Percentiles rank a stretch among this genome's conserved stretches.
These are phyloP conservation scores for Heliconius melpomene DNA, from an alignment of 1,140 invertebrate species.

Conservation along the genomic window DNA sequence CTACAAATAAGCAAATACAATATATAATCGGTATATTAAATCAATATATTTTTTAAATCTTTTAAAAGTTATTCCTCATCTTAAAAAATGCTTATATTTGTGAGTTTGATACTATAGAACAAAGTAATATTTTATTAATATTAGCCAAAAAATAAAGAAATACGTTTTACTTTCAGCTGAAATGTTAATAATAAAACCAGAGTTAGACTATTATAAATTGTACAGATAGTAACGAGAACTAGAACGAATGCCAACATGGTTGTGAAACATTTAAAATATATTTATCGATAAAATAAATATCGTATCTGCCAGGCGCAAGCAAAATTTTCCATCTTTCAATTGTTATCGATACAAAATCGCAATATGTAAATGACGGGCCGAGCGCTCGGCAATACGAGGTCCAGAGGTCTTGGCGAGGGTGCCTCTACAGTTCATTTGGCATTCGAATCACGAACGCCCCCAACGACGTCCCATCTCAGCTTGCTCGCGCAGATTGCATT, in stretches of 20 bases:
- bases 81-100: not conserved
- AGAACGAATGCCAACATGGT: constrained; percentile 10
- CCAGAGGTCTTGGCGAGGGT: constrained; percentile 53
- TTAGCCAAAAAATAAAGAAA: not conserved
- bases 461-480: constrained; percentile 77
- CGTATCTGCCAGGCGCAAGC: constrained; percentile 23
- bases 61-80: no score
- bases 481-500: constrained; percentile 75
- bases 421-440: constrained; percentile 65
- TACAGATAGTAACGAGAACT: constrained; percentile 11
- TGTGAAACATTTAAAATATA: constrained; percentile 14
- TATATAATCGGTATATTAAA: not conserved
- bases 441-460: constrained; percentile 72
- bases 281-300: constrained; percentile 22
- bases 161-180: not conserved
- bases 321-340: constrained; percentile 60
- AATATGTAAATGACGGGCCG: constrained; percentile 73
- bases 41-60: no score
- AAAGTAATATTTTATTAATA: not conserved
- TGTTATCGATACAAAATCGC: constrained; percentile 71
- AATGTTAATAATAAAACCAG: constrained; percentile 3
- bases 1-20: no score
- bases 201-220: constrained; percentile 2
- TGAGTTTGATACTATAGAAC: not conserved
- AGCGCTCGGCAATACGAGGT: constrained; percentile 45